Evolutionary conservation across 2,888 invertebrate genomes (phyloP).

Genomic region (Melanophora roralis): DNA sequence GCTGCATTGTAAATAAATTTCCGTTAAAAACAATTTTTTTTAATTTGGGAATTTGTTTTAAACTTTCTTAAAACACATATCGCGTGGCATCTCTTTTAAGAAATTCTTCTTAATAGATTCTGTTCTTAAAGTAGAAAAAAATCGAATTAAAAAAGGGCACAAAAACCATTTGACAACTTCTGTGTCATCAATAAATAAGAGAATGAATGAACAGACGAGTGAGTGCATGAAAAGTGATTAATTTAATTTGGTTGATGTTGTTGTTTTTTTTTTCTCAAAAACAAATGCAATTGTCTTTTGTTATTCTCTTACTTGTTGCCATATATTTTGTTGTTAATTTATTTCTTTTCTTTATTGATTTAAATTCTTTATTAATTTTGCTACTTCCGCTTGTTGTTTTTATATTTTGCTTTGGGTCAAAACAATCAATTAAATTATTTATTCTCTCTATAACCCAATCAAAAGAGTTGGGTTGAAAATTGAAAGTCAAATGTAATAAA

Average conservation of each 20-base stretch:
- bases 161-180: constrained; percentile 22
- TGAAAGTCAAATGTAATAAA: too few relatives aligned
- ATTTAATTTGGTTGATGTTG: constrained; percentile 59
- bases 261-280: background rate
- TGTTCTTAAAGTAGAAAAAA: constrained; percentile 6
- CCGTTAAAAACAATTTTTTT: too few relatives aligned
- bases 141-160: constrained; percentile 10
- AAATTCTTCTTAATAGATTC: background rate
- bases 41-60: too few relatives aligned
- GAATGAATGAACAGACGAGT: constrained; percentile 27
- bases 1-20: too few relatives aligned
- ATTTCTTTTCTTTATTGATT: constrained; percentile 34
- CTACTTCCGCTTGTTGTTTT: constrained; percentile 32
- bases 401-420: constrained; percentile 41
- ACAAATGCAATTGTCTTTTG: constrained; percentile 11
- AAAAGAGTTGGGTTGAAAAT: background rate
- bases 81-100: background rate
- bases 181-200: constrained; percentile 47
- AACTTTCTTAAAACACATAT: background rate
- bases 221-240: constrained; percentile 40
- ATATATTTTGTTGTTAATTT: constrained; percentile 25
- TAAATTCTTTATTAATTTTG: constrained; percentile 46
- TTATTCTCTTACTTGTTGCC: constrained; percentile 13
- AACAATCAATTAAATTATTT: constrained; percentile 54
- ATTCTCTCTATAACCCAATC: background rate